A percentile compares a stretch with the other conserved stretches of the same genome.
Conservation (phyloP, 2,113 vertebrate species). For the Zapornia atra region DNA sequence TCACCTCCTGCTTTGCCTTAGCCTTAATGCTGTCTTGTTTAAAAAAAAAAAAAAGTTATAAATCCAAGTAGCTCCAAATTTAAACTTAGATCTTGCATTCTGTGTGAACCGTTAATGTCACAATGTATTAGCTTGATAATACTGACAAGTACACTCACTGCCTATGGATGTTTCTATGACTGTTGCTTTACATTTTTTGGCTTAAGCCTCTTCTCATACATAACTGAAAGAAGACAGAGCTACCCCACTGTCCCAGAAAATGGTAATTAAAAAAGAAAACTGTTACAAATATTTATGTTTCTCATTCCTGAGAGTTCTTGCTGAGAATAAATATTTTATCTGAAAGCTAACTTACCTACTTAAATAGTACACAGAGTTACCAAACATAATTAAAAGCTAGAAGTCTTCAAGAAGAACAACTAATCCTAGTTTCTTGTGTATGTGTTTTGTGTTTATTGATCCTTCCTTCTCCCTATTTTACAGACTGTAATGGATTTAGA, state of each 20-base stretch:
- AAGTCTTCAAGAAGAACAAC: background rate
- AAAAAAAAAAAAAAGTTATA: background rate
- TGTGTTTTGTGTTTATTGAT: background rate
- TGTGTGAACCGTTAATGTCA: constrained; percentile 10
- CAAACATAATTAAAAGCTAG: background rate
- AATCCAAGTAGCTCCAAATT: background rate
- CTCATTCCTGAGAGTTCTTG: background rate
- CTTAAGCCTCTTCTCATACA: background rate
- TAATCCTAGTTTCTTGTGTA: background rate
- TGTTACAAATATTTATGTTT: background rate
- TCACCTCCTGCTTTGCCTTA: background rate
- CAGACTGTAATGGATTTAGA: background rate
- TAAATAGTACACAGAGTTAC: background rate
- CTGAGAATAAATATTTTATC: background rate
- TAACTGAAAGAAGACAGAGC: background rate
- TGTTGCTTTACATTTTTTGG: background rate
- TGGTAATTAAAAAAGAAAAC: background rate
- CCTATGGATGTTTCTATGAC: background rate
- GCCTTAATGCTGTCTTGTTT: background rate
- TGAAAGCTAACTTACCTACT: background rate
- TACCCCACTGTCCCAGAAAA: background rate
- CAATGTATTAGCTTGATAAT: constrained; percentile 18
- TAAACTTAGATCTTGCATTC: constrained; percentile 4
- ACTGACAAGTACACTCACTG: constrained; percentile 29
- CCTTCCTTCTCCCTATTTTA: background rate